phyloP scores from a whole-genome alignment of 2,113 vertebrate genomes.

The Pseudorasbora parva region DNA sequence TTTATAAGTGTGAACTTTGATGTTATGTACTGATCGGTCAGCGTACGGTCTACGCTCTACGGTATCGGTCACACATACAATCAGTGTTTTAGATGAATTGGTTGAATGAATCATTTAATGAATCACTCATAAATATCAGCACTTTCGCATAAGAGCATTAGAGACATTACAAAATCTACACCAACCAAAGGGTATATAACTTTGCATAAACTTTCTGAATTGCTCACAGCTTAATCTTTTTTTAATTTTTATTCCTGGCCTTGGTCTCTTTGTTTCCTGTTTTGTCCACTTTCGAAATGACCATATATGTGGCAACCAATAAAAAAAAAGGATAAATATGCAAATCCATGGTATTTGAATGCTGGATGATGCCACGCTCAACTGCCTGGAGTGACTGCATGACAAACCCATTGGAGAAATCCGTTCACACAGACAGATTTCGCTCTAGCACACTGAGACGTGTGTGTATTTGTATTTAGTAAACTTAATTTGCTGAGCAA shows the following conservation, averaged over 20 bases:
- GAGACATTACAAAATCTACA: no score
- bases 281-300: not conserved
- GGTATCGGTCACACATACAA: no score
- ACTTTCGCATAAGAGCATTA: no score
- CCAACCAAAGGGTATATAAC: no score
- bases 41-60: no score
- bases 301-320: not conserved
- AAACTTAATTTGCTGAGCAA: slow-evolving; percentile 35
- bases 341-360: slow-evolving; percentile 28
- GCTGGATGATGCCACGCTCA: not conserved
- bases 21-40: no score
- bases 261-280: not conserved
- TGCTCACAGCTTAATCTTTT: not conserved
- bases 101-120: not conserved
- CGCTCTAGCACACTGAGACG: not conserved
- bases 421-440: slow-evolving; percentile 2
- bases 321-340: slow-evolving; percentile 5
- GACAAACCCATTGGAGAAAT: not conserved
- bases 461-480: slow-evolving; percentile 37
- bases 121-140: not conserved
- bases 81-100: not conserved
- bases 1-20: no score
- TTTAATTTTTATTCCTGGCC: not conserved
- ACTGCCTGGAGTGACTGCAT: not conserved
- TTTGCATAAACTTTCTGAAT: not conserved